Conservation (phyloP, 2,113 vertebrate genomes). For the Nycticorax nycticorax region DNA sequence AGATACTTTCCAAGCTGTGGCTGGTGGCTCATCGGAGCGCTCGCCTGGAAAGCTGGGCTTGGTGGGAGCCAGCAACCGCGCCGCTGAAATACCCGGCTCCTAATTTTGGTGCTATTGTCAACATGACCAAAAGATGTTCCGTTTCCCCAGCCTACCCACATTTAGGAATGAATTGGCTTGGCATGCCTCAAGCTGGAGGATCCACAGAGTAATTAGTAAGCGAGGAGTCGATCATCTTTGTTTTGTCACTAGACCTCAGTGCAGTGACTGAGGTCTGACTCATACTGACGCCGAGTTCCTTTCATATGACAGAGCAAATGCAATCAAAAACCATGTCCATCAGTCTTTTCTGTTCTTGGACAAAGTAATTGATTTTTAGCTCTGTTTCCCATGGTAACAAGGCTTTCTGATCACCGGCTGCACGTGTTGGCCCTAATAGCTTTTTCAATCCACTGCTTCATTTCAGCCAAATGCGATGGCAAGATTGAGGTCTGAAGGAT, state of each 20-base stretch:
- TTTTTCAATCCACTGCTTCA: conserved; percentile 9
- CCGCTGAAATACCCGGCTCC: not conserved
- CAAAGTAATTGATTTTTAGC: conserved; percentile 24
- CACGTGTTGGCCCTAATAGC: conserved; percentile 24
- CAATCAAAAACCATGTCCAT: not conserved
- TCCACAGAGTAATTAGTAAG: not conserved
- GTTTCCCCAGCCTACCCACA: not conserved
- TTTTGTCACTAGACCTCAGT: not conserved
- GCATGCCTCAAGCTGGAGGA: not conserved
- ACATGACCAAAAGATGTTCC: not conserved
- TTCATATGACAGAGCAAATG: not conserved
- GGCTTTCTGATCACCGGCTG: conserved; percentile 27
- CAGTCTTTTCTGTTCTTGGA: not conserved
- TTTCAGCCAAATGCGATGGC: not conserved
- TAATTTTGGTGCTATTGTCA: not conserved
- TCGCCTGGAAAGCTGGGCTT: not conserved
- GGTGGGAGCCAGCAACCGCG: not conserved
- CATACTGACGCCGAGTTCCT: not conserved
- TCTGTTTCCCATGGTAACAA: conserved; percentile 46
- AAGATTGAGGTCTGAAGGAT: not conserved
- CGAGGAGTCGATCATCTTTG: not conserved
- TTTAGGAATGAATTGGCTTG: not conserved
- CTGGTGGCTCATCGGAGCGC: not conserved
- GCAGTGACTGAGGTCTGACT: conserved; percentile 20
- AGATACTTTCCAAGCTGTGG: not conserved